Percentiles rank a stretch among this genome's conserved stretches.
phyloP scores from a whole-genome alignment of 2,113 vertebrate species.

The Piprites chloris region DNA sequence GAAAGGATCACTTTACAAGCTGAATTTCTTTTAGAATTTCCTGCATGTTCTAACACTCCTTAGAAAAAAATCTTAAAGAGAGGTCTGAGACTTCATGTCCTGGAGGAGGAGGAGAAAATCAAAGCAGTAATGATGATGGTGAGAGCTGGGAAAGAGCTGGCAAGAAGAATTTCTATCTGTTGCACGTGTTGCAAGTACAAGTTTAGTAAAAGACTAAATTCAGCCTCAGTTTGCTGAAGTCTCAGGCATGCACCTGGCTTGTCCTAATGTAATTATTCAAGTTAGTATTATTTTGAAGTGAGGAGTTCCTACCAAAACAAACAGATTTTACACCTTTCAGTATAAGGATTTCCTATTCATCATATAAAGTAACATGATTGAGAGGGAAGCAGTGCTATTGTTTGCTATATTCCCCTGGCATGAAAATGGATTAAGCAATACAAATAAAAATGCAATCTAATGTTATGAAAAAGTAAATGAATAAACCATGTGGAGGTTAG shows the following conservation, averaged over 20 bases:
- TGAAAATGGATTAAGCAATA: neutral
- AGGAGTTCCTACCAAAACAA: neutral
- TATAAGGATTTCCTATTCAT: neutral
- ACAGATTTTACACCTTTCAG: neutral
- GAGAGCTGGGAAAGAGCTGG: neutral
- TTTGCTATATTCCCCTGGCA: neutral
- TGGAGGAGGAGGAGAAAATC: neutral
- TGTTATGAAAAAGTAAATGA: neutral
- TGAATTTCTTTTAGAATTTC: neutral
- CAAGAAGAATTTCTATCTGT: neutral
- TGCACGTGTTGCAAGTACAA: neutral
- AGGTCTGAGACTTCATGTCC: neutral
- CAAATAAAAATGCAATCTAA: neutral
- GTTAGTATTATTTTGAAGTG: neutral
- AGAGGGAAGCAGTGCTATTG: neutral
- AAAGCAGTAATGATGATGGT: neutral
- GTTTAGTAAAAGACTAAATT: neutral
- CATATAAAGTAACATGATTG: neutral
- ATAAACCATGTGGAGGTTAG: neutral
- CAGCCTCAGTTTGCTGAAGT: neutral
- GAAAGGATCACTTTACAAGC: neutral
- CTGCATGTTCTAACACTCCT: neutral
- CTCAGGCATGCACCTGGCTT: neutral
- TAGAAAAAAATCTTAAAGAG: neutral
- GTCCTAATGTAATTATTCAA: neutral